Conservation (phyloP, 2,113 vertebrate species). For the Gambusia holbrooki region DNA sequence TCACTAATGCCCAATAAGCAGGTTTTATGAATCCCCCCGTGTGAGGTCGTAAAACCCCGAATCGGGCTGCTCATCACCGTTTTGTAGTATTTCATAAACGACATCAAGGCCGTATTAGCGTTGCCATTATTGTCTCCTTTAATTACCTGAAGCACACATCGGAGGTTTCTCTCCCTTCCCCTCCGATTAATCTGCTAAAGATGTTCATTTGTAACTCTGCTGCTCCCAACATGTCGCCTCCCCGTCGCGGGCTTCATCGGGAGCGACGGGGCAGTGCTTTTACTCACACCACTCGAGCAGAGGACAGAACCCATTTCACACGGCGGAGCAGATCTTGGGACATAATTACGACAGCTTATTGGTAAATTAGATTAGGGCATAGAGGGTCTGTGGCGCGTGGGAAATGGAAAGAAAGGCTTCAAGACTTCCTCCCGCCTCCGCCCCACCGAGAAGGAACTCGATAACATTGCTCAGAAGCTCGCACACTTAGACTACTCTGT, state of each 20-base stretch:
- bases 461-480: not conserved
- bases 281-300: conserved; percentile 55
- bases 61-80: conserved; percentile 24
- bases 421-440: not conserved
- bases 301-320: conserved; percentile 63
- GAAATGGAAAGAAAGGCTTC: conserved; percentile 24
- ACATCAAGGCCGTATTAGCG: conserved; percentile 31
- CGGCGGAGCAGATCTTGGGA: conserved; percentile 65
- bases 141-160: conserved; percentile 67
- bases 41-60: conserved; percentile 18
- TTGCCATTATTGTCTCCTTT: conserved; percentile 59
- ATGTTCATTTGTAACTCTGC: conserved; percentile 45
- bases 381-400: conserved; percentile 25
- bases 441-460: not conserved
- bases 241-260: conserved; percentile 32
- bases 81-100: conserved; percentile 28
- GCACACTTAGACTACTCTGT: not conserved
- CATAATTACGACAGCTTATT: conserved; percentile 62
- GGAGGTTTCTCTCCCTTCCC: conserved; percentile 1
- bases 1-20: not conserved
- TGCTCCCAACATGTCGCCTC: conserved; percentile 21
- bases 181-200: conserved; percentile 56
- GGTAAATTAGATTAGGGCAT: conserved; percentile 75
- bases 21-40: conserved; percentile 22
- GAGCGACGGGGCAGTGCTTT: conserved; percentile 45